phyloP scores from a whole-genome alignment of 2,797 vertebrate species.

The Neostethus bicornis region DNA sequence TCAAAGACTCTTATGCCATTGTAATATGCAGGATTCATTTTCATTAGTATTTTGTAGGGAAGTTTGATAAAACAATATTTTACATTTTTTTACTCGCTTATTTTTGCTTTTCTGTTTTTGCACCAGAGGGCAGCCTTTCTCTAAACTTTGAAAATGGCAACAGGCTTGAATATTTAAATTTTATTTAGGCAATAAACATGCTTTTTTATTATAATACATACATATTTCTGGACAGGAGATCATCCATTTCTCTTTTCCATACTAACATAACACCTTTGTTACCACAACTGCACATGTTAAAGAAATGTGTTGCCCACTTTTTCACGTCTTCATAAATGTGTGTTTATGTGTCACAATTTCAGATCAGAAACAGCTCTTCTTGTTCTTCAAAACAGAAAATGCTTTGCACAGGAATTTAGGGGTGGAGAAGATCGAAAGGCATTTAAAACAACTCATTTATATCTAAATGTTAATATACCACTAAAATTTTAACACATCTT shows the following conservation, averaged over 20 bases:
- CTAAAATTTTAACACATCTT: slow-evolving; percentile 3
- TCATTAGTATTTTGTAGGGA: no score
- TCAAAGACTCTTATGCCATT: no score
- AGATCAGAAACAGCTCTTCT: slow-evolving; percentile 18
- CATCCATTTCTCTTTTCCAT: no score
- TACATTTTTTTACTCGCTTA: neutral
- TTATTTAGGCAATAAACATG: neutral
- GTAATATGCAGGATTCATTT: no score
- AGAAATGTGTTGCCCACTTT: no score
- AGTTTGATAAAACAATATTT: no score
- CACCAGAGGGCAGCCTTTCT: slow-evolving; percentile 56
- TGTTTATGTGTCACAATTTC: slow-evolving; percentile 36
- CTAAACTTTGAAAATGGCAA: neutral
- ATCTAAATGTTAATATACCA: slow-evolving; percentile 27
- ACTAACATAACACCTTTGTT: no score
- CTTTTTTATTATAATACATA: no score
- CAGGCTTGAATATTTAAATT: neutral
- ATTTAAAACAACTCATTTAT: slow-evolving; percentile 11
- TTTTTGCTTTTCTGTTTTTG: neutral
- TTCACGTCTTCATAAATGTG: no score
- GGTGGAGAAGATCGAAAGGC: slow-evolving; percentile 36
- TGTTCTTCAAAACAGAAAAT: slow-evolving; percentile 29
- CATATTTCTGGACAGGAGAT: no score
- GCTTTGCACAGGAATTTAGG: slow-evolving; percentile 51
- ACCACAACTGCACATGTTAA: no score